Evolutionary conservation across 2,113 vertebrate species (phyloP).

Genomic region (Albula goreensis): DNA sequence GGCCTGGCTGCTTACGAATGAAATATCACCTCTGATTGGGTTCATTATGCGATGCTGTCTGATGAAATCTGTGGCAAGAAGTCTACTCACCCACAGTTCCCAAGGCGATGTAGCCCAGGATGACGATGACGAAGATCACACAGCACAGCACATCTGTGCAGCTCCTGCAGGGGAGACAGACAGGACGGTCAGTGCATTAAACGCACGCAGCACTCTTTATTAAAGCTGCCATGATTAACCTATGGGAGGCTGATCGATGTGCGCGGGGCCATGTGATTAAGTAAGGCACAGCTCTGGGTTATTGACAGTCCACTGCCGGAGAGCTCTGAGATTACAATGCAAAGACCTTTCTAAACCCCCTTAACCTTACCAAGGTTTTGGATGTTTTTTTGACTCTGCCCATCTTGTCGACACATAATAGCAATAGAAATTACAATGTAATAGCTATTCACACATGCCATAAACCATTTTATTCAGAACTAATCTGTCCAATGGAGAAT

Average conservation of each 20-base stretch:
- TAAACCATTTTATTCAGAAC: too few relatives aligned
- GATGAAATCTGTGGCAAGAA: slow-evolving; percentile 46
- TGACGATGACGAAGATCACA: slow-evolving; percentile 84
- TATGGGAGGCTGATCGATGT: background rate
- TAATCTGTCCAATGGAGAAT: too few relatives aligned
- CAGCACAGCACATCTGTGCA: slow-evolving; percentile 92
- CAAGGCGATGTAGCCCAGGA: slow-evolving; percentile 87
- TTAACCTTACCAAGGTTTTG: too few relatives aligned
- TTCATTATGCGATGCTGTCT: slow-evolving; percentile 28
- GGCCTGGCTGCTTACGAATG: background rate
- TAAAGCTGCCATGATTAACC: background rate
- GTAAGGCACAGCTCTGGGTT: background rate
- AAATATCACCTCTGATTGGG: background rate
- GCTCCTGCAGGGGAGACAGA: slow-evolving; percentile 64
- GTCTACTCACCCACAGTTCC: slow-evolving; percentile 89
- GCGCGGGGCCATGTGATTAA: background rate
- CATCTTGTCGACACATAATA: too few relatives aligned
- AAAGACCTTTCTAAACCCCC: background rate
- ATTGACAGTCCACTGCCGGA: background rate
- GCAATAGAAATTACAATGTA: too few relatives aligned
- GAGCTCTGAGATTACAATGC: background rate
- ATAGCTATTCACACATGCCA: too few relatives aligned
- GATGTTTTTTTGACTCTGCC: too few relatives aligned
- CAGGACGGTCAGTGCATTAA: slow-evolving; percentile 45
- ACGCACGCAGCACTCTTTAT: background rate